phyloP scores from a whole-genome alignment of 2,113 vertebrate species.

The Megaptera novaeangliae region DNA sequence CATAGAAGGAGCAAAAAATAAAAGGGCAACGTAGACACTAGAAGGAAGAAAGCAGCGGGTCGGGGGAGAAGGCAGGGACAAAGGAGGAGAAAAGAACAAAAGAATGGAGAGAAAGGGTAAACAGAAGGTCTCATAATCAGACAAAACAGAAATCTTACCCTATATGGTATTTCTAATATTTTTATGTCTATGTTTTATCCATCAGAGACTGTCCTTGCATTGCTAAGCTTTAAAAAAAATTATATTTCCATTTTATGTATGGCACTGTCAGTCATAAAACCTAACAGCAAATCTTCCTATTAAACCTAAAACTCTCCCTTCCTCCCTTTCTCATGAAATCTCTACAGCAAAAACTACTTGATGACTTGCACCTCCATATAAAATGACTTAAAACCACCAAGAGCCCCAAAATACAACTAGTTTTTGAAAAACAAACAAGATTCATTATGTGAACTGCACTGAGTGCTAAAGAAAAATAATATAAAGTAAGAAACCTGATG shows the following conservation, averaged over 20 bases:
- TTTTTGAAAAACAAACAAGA: neutral
- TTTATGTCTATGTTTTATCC: neutral
- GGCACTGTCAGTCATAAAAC: neutral
- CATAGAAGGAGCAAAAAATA: neutral
- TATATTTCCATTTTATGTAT: neutral
- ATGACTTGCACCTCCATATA: neutral
- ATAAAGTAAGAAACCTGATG: neutral
- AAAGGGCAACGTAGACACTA: neutral
- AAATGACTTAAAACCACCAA: neutral
- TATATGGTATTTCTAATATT: neutral
- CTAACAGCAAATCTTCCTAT: neutral
- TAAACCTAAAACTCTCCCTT: neutral
- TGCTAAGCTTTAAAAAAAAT: neutral
- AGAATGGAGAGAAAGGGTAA: neutral
- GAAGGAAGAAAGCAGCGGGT: neutral
- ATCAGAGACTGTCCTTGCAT: neutral
- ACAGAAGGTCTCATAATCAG: neutral
- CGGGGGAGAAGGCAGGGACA: too few relatives aligned
- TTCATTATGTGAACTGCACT: neutral
- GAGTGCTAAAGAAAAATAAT: neutral
- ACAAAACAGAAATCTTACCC: neutral
- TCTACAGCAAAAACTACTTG: neutral
- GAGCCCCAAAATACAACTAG: neutral
- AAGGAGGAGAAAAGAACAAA: neutral
- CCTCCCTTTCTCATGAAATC: neutral